A percentile compares a stretch with the other conserved stretches of the same genome.
Conservation (phyloP, 2,113 vertebrate species). For the Gorilla gorilla region DNA sequence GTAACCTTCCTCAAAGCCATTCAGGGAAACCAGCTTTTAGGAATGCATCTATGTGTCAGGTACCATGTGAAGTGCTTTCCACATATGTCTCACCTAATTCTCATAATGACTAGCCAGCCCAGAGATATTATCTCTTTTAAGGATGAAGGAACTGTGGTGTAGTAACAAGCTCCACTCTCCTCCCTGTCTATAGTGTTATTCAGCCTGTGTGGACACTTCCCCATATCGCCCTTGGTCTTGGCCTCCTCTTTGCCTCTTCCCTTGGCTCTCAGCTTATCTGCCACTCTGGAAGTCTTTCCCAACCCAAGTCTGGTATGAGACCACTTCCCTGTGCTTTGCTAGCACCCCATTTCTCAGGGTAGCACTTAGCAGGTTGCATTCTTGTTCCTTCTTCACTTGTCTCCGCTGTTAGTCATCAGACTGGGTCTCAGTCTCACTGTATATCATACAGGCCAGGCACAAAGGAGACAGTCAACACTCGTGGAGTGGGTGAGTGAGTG, state of each 20-base stretch:
- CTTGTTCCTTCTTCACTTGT: neutral
- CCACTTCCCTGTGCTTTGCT: neutral
- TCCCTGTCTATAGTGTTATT: neutral
- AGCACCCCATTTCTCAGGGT: fast-evolving
- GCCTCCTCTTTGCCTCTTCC: neutral
- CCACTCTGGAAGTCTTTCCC: neutral
- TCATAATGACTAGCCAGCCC: neutral
- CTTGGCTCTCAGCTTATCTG: neutral
- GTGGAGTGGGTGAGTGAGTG: neutral
- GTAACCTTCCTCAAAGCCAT: neutral
- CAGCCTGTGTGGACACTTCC: neutral
- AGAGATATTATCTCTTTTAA: neutral
- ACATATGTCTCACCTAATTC: neutral
- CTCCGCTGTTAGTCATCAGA: neutral
- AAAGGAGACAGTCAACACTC: neutral
- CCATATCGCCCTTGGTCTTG: neutral
- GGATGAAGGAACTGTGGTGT: neutral
- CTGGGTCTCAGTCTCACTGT: neutral
- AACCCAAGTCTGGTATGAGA: neutral
- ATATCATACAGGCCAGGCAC: neutral
- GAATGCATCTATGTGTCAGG: neutral
- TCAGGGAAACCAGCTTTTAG: neutral
- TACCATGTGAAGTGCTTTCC: neutral
- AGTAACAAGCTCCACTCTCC: neutral
- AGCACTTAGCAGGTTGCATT: neutral